phyloP scores from a whole-genome alignment of 2,888 invertebrate species.

The Eupithecia dodoneata region DNA sequence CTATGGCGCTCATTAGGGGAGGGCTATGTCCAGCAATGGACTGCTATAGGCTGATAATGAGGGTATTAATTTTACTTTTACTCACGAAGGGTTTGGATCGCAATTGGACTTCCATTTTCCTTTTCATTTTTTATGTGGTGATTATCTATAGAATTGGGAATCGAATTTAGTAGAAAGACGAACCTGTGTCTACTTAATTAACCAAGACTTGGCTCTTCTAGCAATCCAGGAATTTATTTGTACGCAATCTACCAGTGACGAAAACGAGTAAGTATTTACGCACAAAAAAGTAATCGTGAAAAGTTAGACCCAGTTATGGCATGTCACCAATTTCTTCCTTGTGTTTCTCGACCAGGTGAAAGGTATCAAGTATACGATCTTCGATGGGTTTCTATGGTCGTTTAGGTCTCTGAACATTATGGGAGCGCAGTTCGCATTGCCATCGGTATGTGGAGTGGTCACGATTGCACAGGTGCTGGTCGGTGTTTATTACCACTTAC shows the following conservation, averaged over 20 bases:
- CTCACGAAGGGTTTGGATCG: not conserved
- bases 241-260: not conserved
- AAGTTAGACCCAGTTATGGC: not conserved
- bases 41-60: too few species aligned
- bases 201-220: too few species aligned
- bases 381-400: not conserved
- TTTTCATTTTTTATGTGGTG: not conserved
- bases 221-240: not conserved
- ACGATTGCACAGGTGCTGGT: slow-evolving; percentile 22
- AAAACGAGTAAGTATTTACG: not conserved
- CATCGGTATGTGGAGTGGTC: slow-evolving; percentile 26
- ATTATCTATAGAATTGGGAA: not conserved
- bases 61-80: too few species aligned
- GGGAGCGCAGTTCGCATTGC: slow-evolving; percentile 25
- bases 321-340: not conserved
- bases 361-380: not conserved
- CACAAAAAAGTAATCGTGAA: not conserved
- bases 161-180: not conserved
- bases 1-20: too few species aligned
- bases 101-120: not conserved
- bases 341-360: not conserved
- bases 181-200: not conserved
- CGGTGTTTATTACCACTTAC: slow-evolving; percentile 20
- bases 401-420: slow-evolving; percentile 13
- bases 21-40: too few species aligned